These are phyloP conservation scores for Drosophila insularis DNA, from an alignment of 1,140 invertebrate genomes.

Conservation along the genomic window DNA sequence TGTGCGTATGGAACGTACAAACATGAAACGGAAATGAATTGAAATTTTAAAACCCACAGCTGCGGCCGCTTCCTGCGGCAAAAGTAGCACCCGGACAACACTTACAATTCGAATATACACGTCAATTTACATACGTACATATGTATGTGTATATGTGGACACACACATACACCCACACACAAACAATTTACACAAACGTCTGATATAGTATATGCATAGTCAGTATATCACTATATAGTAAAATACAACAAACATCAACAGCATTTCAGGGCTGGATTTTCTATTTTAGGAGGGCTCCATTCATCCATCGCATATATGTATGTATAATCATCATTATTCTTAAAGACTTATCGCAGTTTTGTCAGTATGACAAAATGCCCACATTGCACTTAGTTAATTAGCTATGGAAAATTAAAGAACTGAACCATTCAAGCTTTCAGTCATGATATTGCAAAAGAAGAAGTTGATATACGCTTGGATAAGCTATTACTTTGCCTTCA, in stretches of 20 bases:
- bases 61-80: conserved; percentile 79
- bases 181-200: conserved; percentile 3
- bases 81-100: conserved; percentile 56
- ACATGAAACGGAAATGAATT: conserved; percentile 72
- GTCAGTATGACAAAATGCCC: too few species aligned
- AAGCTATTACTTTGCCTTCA: neutral
- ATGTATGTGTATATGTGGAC: too few species aligned
- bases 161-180: neutral
- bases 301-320: too few species aligned
- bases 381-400: too few species aligned
- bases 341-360: too few species aligned
- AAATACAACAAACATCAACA: neutral
- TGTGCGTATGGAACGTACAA: conserved; percentile 29
- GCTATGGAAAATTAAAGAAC: too few species aligned
- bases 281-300: too few species aligned
- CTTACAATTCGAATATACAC: conserved; percentile 12
- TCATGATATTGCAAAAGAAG: too few species aligned
- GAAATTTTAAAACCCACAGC: conserved; percentile 80
- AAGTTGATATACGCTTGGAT: too few species aligned
- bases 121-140: conserved; percentile 9
- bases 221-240: conserved; percentile 1
- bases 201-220: conserved; percentile 3
- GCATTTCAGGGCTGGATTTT: neutral
- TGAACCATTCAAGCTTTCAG: too few species aligned
- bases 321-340: too few species aligned